Conservation (phyloP, 1,140 invertebrate genomes). For the Saccostrea cuccullata region DNA sequence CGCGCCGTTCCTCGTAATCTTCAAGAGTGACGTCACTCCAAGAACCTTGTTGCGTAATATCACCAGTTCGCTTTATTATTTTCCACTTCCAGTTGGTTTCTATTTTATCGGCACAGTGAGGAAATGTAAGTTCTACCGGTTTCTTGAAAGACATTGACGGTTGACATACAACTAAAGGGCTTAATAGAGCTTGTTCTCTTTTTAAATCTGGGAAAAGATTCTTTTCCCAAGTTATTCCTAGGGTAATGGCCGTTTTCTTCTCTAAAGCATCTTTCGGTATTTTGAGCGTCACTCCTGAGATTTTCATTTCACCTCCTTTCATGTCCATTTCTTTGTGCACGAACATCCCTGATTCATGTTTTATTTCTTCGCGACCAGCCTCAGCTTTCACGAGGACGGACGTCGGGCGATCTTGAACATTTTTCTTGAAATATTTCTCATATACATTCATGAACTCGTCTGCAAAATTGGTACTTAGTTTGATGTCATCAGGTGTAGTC, state of each 20-base stretch:
- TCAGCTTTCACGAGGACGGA: slow-evolving; percentile 36
- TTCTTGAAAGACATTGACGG: slow-evolving; percentile 43
- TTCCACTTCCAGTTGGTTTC: slow-evolving; percentile 43
- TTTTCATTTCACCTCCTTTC: slow-evolving; percentile 40
- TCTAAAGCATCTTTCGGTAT: slow-evolving; percentile 48
- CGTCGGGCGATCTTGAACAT: neutral
- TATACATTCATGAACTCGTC: neutral
- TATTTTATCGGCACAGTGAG: slow-evolving; percentile 49
- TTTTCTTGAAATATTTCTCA: neutral
- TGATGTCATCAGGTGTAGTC: slow-evolving; percentile 22
- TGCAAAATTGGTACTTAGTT: neutral
- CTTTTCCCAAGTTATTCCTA: slow-evolving; percentile 50
- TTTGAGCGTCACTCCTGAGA: slow-evolving; percentile 42
- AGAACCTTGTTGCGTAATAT: neutral
- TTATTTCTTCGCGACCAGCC: neutral
- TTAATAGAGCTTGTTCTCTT: slow-evolving; percentile 33
- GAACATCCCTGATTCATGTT: slow-evolving; percentile 38
- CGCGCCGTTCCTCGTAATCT: slow-evolving; percentile 8
- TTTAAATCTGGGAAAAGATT: slow-evolving; percentile 37
- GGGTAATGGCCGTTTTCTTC: slow-evolving; percentile 43
- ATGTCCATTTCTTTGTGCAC: slow-evolving; percentile 46
- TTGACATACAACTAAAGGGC: slow-evolving; percentile 51
- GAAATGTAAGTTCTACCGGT: slow-evolving; percentile 50
- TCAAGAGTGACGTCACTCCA: slow-evolving; percentile 44
- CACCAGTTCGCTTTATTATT: slow-evolving; percentile 26